phyloP scores from a whole-genome alignment of 1,140 invertebrate genomes.

The Neotoxoptera formosana region DNA sequence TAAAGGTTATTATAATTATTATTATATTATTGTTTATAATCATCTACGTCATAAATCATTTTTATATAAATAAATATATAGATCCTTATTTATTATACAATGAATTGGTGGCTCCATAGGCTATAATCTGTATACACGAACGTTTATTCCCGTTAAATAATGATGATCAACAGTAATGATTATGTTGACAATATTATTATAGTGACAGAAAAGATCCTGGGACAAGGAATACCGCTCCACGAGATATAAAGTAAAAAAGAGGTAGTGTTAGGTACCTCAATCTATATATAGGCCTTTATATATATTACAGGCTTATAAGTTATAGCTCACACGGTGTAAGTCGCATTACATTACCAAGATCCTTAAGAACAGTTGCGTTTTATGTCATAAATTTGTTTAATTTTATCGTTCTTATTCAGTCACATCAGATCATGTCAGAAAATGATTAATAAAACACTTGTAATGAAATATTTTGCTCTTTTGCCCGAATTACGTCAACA shows the following conservation, averaged over 20 bases:
- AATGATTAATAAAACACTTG: not conserved
- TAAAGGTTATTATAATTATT: constrained; percentile 11
- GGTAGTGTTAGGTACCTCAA: too few relatives aligned
- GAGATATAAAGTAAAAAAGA: not conserved
- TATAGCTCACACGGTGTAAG: not conserved
- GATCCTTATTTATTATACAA: not conserved
- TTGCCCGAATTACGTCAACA: not conserved
- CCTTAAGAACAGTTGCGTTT: not conserved
- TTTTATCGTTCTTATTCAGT: not conserved
- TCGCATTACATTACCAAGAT: not conserved
- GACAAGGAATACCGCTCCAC: not conserved
- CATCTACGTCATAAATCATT: not conserved
- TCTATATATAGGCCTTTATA: not conserved
- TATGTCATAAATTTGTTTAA: not conserved
- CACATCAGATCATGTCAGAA: not conserved
- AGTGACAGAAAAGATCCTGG: not conserved
- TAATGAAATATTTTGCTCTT: not conserved
- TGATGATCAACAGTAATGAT: not conserved
- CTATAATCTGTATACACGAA: not conserved
- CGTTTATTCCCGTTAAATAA: not conserved
- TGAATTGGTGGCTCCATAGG: not conserved
- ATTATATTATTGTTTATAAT: not conserved
- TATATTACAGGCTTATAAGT: not conserved
- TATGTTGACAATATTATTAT: not conserved
- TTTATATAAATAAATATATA: not conserved